Conservation (phyloP, 2,113 vertebrate genomes). For the Zosterops japonicus region DNA sequence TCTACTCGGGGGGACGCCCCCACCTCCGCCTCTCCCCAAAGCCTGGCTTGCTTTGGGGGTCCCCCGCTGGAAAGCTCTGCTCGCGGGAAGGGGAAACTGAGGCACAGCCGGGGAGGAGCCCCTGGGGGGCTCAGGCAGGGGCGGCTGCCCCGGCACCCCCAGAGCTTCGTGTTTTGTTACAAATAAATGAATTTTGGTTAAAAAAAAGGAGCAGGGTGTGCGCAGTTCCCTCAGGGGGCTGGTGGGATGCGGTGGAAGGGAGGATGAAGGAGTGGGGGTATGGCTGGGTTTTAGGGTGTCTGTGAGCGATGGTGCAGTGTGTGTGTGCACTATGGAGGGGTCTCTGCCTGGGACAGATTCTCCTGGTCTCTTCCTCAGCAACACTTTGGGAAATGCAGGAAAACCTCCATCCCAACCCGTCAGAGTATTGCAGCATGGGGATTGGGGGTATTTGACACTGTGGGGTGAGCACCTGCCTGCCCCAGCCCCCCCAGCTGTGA, state of each 20-base stretch:
- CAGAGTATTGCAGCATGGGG: rapidly evolving
- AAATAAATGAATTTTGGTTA: slow-evolving; percentile 53
- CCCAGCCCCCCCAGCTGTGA: not conserved
- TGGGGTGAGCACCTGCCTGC: not conserved
- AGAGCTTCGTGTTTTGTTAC: not conserved
- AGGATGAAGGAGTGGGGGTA: no score
- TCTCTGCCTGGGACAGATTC: not conserved
- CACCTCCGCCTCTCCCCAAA: not conserved
- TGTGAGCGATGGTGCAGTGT: rapidly evolving
- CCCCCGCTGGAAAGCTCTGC: not conserved
- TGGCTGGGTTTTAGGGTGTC: not conserved
- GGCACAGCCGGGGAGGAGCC: slow-evolving; percentile 1
- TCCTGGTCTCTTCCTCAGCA: not conserved
- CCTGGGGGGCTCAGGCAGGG: not conserved
- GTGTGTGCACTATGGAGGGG: rapidly evolving
- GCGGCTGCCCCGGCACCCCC: rapidly evolving
- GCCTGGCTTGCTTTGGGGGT: slow-evolving; percentile 57
- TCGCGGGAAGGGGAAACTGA: not conserved
- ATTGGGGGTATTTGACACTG: no score
- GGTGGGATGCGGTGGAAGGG: not conserved
- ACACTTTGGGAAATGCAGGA: not conserved
- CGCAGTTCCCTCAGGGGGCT: not conserved
- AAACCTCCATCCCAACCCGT: not conserved
- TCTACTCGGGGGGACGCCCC: not conserved
- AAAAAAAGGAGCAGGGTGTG: not conserved